phyloP scores from a whole-genome alignment of 1,140 invertebrate genomes.

The Zelostemma sp. region DNA sequence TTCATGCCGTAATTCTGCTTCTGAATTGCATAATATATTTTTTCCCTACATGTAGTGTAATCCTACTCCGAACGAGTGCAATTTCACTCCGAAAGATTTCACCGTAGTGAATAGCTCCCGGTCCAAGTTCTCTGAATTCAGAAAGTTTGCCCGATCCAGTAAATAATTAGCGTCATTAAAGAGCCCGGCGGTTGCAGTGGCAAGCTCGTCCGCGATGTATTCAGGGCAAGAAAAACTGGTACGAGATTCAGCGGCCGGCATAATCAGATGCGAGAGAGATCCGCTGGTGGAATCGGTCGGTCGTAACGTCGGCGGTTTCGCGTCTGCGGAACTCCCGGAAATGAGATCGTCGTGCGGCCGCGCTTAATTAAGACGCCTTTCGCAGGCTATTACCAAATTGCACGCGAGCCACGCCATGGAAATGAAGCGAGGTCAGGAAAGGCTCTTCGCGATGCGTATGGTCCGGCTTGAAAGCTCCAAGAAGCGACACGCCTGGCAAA shows the following conservation, averaged over 20 bases:
- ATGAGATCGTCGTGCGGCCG: conserved; percentile 2
- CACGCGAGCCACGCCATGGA: conserved; percentile 1
- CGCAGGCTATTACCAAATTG: conserved; percentile 6
- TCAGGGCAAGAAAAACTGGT: background rate
- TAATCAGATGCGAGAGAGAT: background rate
- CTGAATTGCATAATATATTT: no score
- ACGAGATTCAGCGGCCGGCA: background rate
- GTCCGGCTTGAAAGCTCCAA: background rate
- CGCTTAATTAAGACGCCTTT: conserved; percentile 7
- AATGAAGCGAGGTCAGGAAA: conserved; percentile 3
- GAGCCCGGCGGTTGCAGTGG: background rate
- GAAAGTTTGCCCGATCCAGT: no score
- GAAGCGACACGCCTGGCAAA: background rate
- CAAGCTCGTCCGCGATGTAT: background rate
- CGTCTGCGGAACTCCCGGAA: background rate
- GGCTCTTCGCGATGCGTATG: background rate
- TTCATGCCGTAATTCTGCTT: no score
- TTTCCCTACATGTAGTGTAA: no score
- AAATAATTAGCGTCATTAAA: background rate
- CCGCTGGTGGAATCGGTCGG: background rate
- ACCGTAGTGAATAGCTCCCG: no score
- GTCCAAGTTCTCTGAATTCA: no score
- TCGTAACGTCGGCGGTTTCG: background rate
- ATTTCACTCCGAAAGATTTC: no score
- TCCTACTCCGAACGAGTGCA: no score